Conservation (phyloP, 2,797 vertebrate genomes). For the Propithecus deckenii region DNA sequence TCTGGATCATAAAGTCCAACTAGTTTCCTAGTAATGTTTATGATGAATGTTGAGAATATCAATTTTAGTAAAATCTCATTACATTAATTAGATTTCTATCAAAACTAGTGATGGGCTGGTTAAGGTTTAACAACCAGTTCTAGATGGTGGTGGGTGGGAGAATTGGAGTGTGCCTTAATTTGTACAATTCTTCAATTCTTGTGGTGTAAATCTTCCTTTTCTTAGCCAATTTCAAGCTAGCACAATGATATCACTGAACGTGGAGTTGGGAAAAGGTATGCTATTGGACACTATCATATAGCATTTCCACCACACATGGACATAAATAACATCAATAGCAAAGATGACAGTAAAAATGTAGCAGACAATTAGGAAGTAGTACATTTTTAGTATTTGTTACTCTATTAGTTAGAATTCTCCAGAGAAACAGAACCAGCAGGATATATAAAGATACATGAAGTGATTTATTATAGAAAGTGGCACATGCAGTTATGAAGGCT, state of each 20-base stretch:
- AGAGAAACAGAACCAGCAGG: not conserved
- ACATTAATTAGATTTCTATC: not conserved
- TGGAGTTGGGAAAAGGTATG: not conserved
- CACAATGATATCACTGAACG: not conserved
- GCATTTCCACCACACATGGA: not conserved
- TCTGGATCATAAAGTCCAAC: not conserved
- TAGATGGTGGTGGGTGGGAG: not conserved
- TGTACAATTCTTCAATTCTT: not conserved
- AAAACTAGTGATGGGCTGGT: not conserved
- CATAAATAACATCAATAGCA: not conserved
- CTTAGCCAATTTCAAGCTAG: not conserved
- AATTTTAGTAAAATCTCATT: not conserved
- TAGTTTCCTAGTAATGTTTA: not conserved
- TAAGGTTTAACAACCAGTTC: not conserved
- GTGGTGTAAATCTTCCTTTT: not conserved
- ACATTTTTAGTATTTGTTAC: not conserved
- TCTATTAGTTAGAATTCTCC: not conserved
- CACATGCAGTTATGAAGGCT: not conserved
- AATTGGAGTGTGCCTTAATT: not conserved
- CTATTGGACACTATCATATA: not conserved
- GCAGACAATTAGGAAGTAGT: not conserved
- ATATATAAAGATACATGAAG: too few species aligned
- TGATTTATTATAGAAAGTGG: not conserved
- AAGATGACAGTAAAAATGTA: not conserved
- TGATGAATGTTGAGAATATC: not conserved